phyloP scores from a whole-genome alignment of 2,797 vertebrate species.

The Tenualosa thibaudeaui region DNA sequence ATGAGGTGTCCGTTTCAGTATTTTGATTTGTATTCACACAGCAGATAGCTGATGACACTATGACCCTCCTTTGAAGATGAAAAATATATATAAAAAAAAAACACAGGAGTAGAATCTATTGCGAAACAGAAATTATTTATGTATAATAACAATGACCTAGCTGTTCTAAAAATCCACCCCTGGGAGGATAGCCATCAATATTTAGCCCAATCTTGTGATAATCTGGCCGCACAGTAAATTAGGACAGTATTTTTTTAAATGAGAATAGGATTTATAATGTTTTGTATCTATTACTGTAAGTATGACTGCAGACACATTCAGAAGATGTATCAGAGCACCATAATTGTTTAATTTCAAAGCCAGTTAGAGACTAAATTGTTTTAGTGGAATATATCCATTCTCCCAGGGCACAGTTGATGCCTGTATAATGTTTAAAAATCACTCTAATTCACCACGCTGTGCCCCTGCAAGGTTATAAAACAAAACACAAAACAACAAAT shows the following conservation, averaged over 20 bases:
- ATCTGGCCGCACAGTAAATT: neutral
- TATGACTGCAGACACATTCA: neutral
- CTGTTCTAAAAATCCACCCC: neutral
- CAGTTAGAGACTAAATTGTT: neutral
- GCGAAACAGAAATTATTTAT: neutral
- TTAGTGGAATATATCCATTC: slow-evolving; percentile 13
- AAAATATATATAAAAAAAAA: neutral
- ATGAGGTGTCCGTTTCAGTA: neutral
- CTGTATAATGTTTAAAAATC: neutral
- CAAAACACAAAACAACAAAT: slow-evolving; percentile 5
- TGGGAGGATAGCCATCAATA: slow-evolving; percentile 17
- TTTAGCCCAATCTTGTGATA: neutral
- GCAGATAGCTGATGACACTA: neutral
- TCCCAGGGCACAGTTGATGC: neutral
- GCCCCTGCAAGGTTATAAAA: neutral
- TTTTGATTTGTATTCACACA: neutral
- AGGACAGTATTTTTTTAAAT: slow-evolving; percentile 7
- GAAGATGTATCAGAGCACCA: neutral
- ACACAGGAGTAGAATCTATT: neutral
- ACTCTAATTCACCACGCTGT: neutral
- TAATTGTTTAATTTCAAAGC: slow-evolving; percentile 1
- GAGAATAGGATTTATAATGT: neutral
- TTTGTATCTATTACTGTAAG: neutral
- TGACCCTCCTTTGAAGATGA: neutral
- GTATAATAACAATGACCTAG: neutral